Evolutionary conservation across 2,888 invertebrate genomes (phyloP).

Genomic region (Phengaris arion): DNA sequence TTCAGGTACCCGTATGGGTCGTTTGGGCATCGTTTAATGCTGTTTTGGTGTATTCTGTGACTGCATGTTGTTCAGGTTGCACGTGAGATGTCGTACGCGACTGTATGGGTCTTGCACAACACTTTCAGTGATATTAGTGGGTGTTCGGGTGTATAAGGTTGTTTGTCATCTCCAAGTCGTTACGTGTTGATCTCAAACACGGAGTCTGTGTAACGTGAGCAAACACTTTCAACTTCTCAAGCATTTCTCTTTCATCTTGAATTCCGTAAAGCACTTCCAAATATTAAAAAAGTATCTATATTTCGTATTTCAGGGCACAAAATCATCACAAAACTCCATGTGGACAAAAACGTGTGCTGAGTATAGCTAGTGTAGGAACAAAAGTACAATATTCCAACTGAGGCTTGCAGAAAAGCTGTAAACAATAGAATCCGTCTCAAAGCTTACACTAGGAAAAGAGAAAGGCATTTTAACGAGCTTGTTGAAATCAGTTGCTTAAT

Average conservation of each 20-base stretch:
- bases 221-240: neutral
- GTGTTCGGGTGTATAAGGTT: neutral
- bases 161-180: neutral
- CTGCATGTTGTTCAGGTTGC: too few species aligned
- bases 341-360: neutral
- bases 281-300: neutral
- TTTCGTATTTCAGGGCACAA: neutral
- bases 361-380: neutral
- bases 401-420: slow-evolving; percentile 11
- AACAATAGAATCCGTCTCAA: slow-evolving; percentile 1
- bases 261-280: neutral
- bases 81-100: neutral
- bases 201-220: neutral
- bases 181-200: slow-evolving; percentile 9
- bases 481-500: slow-evolving; percentile 27
- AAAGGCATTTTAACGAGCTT: slow-evolving; percentile 21
- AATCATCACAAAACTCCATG: neutral
- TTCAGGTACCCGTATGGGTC: too few species aligned
- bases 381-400: slow-evolving; percentile 1
- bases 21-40: too few species aligned
- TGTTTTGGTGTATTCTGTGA: neutral
- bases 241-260: neutral
- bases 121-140: neutral
- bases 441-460: slow-evolving; percentile 17
- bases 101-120: neutral